phyloP scores from a whole-genome alignment of 1,140 invertebrate species.

The Dreissena rostriformis region DNA sequence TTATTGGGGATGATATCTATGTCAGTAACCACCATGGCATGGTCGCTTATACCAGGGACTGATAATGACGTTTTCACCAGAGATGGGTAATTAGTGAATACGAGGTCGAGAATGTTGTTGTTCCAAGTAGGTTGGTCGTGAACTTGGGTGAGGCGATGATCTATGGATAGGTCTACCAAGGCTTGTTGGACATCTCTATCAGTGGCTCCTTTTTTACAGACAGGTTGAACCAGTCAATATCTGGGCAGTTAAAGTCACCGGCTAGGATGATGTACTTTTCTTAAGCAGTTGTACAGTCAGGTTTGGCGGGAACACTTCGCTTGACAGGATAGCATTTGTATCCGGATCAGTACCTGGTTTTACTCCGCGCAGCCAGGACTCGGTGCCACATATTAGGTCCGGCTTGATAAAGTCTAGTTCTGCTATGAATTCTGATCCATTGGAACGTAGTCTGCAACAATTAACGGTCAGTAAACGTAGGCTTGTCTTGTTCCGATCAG shows the following conservation, averaged over 20 bases:
- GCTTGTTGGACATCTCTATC: constrained; percentile 49
- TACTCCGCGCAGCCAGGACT: constrained; percentile 37
- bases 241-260: constrained; percentile 49
- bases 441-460: constrained; percentile 17
- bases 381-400: constrained; percentile 28
- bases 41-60: constrained; percentile 39
- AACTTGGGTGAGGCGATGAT: constrained; percentile 32
- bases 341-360: constrained; percentile 41
- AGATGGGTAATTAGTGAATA: constrained; percentile 36
- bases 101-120: constrained; percentile 42
- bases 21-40: constrained; percentile 45
- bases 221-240: constrained; percentile 29
- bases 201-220: constrained; percentile 8
- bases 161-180: constrained; percentile 35
- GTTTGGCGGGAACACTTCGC: constrained; percentile 34
- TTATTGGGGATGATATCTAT: constrained; percentile 28
- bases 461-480: constrained; percentile 26
- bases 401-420: constrained; percentile 35
- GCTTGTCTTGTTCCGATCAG: constrained; percentile 2
- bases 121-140: constrained; percentile 43
- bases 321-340: constrained; percentile 33
- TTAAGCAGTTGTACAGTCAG: constrained; percentile 8
- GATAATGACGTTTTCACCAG: constrained; percentile 30
- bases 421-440: constrained; percentile 5
- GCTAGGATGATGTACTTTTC: constrained; percentile 41